These are phyloP conservation scores for Diogma glabrata DNA, from an alignment of 2,888 invertebrate species.

Conservation along the genomic window DNA sequence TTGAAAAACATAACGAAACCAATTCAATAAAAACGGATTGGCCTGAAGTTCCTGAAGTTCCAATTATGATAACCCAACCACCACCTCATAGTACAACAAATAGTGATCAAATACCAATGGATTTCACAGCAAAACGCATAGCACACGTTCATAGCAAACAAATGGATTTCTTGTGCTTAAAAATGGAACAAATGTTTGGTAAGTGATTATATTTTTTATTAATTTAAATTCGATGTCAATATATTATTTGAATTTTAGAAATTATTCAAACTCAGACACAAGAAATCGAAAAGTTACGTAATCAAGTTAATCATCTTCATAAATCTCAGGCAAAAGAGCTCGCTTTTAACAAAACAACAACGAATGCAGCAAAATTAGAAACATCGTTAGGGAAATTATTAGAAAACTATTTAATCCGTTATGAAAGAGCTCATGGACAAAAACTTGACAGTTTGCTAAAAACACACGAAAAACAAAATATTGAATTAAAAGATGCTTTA, in stretches of 20 bases:
- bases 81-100: slow-evolving; percentile 34
- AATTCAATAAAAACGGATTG: slow-evolving; percentile 20
- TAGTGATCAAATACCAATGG: slow-evolving; percentile 7
- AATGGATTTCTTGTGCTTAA: slow-evolving; percentile 25
- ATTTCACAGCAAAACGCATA: no score
- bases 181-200: slow-evolving; percentile 33
- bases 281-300: slow-evolving; percentile 39
- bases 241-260: slow-evolving; percentile 29
- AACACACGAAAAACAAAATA: slow-evolving; percentile 38
- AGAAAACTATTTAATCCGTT: slow-evolving; percentile 34
- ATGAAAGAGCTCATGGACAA: slow-evolving; percentile 32
- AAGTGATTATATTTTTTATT: slow-evolving; percentile 8
- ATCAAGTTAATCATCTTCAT: slow-evolving; percentile 30
- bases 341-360: slow-evolving; percentile 13
- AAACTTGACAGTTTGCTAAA: slow-evolving; percentile 30
- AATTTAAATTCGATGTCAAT: not conserved
- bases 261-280: slow-evolving; percentile 38
- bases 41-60: slow-evolving; percentile 27
- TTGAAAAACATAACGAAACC: not conserved
- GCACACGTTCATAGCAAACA: slow-evolving; percentile 16
- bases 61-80: slow-evolving; percentile 29
- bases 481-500: slow-evolving; percentile 40
- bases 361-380: slow-evolving; percentile 20
- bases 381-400: slow-evolving; percentile 32
- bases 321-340: slow-evolving; percentile 22